Evolutionary conservation across 2,797 vertebrate species (phyloP), one percentile per base, ranked within the genome.

Genomic region (Sebastes elongatus): DNA sequence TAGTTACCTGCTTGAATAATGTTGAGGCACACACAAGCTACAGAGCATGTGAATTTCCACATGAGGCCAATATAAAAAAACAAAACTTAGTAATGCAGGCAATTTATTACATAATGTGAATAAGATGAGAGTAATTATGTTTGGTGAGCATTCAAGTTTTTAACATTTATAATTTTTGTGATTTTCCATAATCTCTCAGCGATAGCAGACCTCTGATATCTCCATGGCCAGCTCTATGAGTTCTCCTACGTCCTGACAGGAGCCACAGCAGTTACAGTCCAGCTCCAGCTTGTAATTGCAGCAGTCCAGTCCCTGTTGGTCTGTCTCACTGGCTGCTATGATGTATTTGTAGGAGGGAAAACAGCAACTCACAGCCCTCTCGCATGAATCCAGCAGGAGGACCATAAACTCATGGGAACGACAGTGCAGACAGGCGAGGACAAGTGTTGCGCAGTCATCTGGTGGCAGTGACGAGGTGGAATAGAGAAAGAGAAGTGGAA

Each of bases 161-260:
- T 28, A 33, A 59, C 23, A 57, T 74, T 35, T 6, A 23, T 22
- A 25, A 22, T 30, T 14, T 56, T 71, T 66, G 38, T 46, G 38
- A 16, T 71, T 53, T 25, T 25, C 1, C 60, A 33, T 22, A 22
- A 1, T 1, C 7, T 6, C 3, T 93, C 93, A 98, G 71, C 94
- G 97, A 57, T 97, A 97, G 86, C 97, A 98, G 77, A 97, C 93
- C 93, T 98, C 96, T 0, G 97, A 97, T 49, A 98, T 96, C 93
- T 98, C 97, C 96, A 97, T 96, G 78, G 97, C 97, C 33, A 98
- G 93, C 85, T 98, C 97, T 64, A 98, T 90, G 22, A 97, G 96
- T 75, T 97, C 96, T 0, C 96, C 94, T 6, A 94, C 94, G 85
- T 97, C 97, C 0, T 97, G 96, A 79, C 97, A 98, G 72, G 95